Percentiles rank a stretch among this genome's conserved stretches.
Conservation (phyloP, 1,140 invertebrate genomes). For the Drosophila teissieri region DNA sequence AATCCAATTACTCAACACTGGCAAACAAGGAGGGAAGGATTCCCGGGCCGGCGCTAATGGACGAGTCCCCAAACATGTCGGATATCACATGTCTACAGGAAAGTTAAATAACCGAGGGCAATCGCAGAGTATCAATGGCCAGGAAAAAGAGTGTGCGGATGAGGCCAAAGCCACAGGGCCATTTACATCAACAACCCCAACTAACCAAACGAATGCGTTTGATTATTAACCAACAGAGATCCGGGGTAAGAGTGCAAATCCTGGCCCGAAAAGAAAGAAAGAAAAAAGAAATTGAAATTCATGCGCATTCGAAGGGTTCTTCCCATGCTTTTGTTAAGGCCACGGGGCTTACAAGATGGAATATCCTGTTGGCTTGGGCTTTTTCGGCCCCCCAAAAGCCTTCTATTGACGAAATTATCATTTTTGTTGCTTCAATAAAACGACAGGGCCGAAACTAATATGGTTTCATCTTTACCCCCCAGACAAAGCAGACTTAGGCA, state of each 20-base stretch:
- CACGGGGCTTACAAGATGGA: slow-evolving; percentile 37
- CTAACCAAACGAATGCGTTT: slow-evolving; percentile 54
- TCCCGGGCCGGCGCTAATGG: slow-evolving; percentile 59
- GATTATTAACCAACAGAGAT: slow-evolving; percentile 67
- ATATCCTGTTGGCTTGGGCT: slow-evolving; percentile 10
- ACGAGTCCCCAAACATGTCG: slow-evolving; percentile 33
- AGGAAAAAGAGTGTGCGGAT: neutral
- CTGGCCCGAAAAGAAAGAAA: slow-evolving; percentile 18
- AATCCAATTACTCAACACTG: slow-evolving; percentile 84
- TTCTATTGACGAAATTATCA: slow-evolving; percentile 79
- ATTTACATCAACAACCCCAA: slow-evolving; percentile 56
- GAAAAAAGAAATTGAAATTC: slow-evolving; percentile 71
- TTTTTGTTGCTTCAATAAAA: slow-evolving; percentile 81
- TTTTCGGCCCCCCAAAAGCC: slow-evolving; percentile 2
- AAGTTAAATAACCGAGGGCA: slow-evolving; percentile 79
- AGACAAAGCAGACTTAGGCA: slow-evolving; percentile 65
- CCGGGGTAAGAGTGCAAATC: slow-evolving; percentile 56
- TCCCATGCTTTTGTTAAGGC: slow-evolving; percentile 14
- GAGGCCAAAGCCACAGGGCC: slow-evolving; percentile 31
- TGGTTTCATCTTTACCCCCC: slow-evolving; percentile 27
- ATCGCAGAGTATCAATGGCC: slow-evolving; percentile 68
- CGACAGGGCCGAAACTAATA: slow-evolving; percentile 79
- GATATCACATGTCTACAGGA: slow-evolving; percentile 71
- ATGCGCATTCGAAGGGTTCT: slow-evolving; percentile 53
- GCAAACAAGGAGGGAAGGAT: slow-evolving; percentile 59